Percentiles rank a stretch among this genome's conserved stretches.
Evolutionary conservation across 2,797 vertebrate genomes (phyloP).

Genomic region (Cyprinella venusta): DNA sequence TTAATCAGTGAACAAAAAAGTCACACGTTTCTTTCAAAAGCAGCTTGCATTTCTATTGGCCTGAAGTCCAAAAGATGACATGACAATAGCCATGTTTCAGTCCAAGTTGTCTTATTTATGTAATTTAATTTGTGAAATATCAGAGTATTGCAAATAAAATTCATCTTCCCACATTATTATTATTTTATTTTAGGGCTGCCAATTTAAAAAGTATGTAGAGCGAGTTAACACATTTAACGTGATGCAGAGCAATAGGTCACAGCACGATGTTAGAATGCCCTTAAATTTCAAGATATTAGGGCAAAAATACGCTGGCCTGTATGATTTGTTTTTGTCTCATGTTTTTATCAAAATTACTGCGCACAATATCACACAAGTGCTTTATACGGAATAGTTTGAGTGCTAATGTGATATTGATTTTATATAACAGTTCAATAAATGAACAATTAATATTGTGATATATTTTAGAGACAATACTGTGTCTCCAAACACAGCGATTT

Average conservation of each 20-base stretch:
- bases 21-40: neutral
- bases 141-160: neutral
- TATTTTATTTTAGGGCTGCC: neutral
- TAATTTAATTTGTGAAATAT: neutral
- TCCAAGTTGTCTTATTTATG: neutral
- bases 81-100: neutral
- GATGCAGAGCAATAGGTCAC: neutral
- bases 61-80: neutral
- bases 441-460: neutral
- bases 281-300: neutral
- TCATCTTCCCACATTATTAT: neutral
- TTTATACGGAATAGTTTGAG: neutral
- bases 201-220: too few relatives aligned
- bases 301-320: neutral
- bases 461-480: neutral
- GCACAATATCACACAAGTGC: neutral
- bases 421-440: neutral
- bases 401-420: neutral
- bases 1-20: constrained; percentile 44
- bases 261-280: neutral
- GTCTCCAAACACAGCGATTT: neutral
- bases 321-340: neutral
- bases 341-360: neutral
- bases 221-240: too few relatives aligned
- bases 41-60: neutral